Conservation (phyloP, 2,797 vertebrate genomes). For the Eleutherodactylus coqui region DNA sequence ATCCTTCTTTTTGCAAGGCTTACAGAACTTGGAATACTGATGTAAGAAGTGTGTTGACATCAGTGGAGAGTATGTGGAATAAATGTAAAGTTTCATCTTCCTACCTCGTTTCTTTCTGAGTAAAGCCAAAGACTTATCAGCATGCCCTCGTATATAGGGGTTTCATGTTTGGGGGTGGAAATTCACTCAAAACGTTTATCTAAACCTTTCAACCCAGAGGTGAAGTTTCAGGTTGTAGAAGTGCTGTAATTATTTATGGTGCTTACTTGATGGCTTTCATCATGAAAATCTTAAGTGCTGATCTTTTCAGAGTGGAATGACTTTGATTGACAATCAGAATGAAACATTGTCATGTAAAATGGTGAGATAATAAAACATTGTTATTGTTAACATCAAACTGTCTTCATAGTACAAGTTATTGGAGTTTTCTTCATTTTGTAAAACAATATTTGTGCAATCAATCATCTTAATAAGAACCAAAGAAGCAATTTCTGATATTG, state of each 20-base stretch:
- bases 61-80: too few species aligned
- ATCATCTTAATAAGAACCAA: neutral
- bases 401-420: conserved; percentile 2
- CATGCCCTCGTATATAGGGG: too few species aligned
- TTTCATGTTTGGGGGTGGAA: too few species aligned
- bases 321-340: conserved; percentile 5
- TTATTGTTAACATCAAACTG: conserved; percentile 27
- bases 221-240: neutral
- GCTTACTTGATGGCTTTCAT: conserved; percentile 2
- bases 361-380: conserved; percentile 1
- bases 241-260: neutral
- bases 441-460: neutral
- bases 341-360: neutral
- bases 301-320: neutral
- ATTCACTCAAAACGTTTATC: too few species aligned
- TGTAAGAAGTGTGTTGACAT: too few species aligned
- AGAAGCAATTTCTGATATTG: neutral
- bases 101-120: too few species aligned
- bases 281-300: neutral
- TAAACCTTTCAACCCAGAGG: too few species aligned
- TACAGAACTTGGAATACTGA: too few species aligned
- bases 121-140: too few species aligned
- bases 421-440: neutral
- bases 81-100: too few species aligned
- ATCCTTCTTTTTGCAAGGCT: too few species aligned